Evolutionary conservation across 2,888 invertebrate species (phyloP).

Genomic region (Yponomeuta cagnagella): DNA sequence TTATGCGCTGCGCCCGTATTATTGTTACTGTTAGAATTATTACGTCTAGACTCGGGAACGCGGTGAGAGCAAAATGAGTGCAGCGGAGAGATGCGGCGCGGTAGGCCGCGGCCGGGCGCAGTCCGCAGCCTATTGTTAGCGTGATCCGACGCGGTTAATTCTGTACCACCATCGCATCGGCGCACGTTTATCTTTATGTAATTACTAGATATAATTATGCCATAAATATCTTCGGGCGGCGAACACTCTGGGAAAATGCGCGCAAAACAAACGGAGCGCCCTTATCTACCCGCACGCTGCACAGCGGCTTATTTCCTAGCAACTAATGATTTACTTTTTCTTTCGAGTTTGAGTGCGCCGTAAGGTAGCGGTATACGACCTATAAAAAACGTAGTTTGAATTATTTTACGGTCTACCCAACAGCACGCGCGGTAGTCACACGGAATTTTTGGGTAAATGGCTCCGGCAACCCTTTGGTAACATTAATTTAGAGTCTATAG

Average conservation of each 20-base stretch:
- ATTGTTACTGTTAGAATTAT: conserved; percentile 56
- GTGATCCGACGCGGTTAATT: conserved; percentile 60
- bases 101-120: not conserved
- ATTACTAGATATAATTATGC: conserved; percentile 57
- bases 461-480: conserved; percentile 32
- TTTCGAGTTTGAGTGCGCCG: not conserved
- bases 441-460: conserved; percentile 19
- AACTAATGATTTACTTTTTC: not conserved
- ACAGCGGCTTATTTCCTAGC: not conserved
- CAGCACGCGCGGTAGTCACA: conserved; percentile 11
- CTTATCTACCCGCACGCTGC: not conserved
- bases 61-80: conserved; percentile 56
- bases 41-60: conserved; percentile 70
- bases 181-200: conserved; percentile 48
- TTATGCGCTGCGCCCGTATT: conserved; percentile 46
- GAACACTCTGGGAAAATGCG: conserved; percentile 14
- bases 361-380: conserved; percentile 1
- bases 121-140: conserved; percentile 64
- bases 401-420: conserved; percentile 8
- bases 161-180: conserved; percentile 35
- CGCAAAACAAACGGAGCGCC: conserved; percentile 14
- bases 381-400: conserved; percentile 8
- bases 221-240: conserved; percentile 40
- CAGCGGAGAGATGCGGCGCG: conserved; percentile 14
- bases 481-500: conserved; percentile 41